Evolutionary conservation across 2,888 invertebrate species (phyloP), one percentile per base, ranked within the genome.

Genomic region (Conomelus anceps): DNA sequence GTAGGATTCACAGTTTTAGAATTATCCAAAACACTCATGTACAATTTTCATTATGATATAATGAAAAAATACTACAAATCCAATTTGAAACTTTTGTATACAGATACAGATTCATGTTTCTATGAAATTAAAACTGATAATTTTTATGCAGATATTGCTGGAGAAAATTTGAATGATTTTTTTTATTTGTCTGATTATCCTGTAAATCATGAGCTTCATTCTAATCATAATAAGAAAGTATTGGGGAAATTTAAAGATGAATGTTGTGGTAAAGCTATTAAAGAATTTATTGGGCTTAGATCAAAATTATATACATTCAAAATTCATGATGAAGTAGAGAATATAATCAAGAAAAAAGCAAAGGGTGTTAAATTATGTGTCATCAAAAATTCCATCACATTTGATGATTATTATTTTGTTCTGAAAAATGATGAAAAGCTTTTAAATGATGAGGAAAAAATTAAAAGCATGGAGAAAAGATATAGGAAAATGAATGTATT

Each of bases 231-330:
- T 85, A 91, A 92, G 90, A 92, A 92, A 91, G 91, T 92, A 0
- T 23, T 92, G 1, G 92, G 93, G 3, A 88, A 92, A 84, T 92
- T 93, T 91, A 92, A 93, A 90, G 92, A 92, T 91, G 92, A 93
- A 89, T 91, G 91, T 34, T 91, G 91, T 24, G 91, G 92, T 4
- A 85, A 24, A 11, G 91, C 91, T 17, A 92, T 92, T 89, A 89
- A 88, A 22, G 92, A 92, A 90, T 91, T 92, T 89, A 91, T 92
- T 11, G 92, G 92, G 11, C 34, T 91, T 22, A 85, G 90, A 88
- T 85, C 90, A 1, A 91, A 91, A 88, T 24, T 91, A 34, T 91
- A 91, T 63, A 22, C 87, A 13, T 63, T 85, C 20, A 63, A 26
- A 20, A n/a, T 22, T 17, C 63, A 22, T 13, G n/a, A 26, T 17